Percentiles rank a stretch among this genome's conserved stretches.
Evolutionary conservation across 2,888 invertebrate species (phyloP).

Genomic region (Unio delphinus): DNA sequence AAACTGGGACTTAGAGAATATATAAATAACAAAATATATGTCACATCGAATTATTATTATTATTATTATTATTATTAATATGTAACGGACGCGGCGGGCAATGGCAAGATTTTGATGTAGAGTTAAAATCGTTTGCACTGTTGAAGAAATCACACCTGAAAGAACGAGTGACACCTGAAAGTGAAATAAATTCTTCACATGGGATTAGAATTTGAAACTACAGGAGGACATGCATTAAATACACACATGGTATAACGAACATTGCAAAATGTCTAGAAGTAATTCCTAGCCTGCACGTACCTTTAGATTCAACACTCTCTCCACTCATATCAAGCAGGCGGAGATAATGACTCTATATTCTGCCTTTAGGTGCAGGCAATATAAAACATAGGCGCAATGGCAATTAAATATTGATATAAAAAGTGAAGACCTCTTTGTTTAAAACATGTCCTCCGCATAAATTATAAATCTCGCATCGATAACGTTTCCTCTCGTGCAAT

Average conservation of each 20-base stretch:
- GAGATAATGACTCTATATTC: background rate
- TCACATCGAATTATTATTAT: no score
- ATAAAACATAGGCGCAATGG: background rate
- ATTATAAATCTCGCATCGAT: conserved; percentile 15
- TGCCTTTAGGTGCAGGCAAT: background rate
- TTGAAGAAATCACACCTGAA: conserved; percentile 5
- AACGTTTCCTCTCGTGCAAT: conserved; percentile 18
- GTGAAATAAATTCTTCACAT: background rate
- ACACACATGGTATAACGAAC: background rate
- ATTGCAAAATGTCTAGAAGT: background rate
- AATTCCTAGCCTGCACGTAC: conserved; percentile 5
- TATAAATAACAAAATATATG: no score
- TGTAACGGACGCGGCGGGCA: no score
- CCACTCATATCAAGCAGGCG: conserved; percentile 22
- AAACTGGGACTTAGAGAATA: no score
- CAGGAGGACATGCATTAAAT: background rate
- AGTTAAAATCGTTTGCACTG: no score
- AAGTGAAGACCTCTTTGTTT: conserved; percentile 2
- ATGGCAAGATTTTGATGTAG: no score
- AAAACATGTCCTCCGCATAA: conserved; percentile 40
- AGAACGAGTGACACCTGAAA: background rate
- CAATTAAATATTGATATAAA: background rate
- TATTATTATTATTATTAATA: no score
- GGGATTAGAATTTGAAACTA: background rate
- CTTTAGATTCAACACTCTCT: conserved; percentile 24